Base-by-base conservation (phyloP, 2,888 invertebrate species). In the Melieria crassipennis region DNA sequence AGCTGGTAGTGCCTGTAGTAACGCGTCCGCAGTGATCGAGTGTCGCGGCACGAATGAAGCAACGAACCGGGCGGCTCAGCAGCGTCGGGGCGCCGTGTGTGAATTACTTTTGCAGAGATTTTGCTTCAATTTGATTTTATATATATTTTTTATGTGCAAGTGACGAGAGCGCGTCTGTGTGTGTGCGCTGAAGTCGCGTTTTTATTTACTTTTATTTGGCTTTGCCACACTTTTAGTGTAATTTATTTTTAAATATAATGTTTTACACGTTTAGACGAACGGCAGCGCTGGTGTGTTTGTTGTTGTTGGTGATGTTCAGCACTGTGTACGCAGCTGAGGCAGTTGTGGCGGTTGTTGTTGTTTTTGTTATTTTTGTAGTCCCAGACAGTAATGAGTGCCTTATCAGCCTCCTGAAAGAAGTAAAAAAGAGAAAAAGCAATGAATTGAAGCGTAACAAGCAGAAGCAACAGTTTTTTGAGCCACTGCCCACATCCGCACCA, bases 1-100 rank as follows among this genome's bases (percentile, higher is more conserved):
- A 30, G 80, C 62, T 81, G 78, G 2, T 79, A 75, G 5, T 79
- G 78, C 30, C 82, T 80, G 10, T 78, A 62, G 71, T 75, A 56
- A 56, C 30, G 52, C 78, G 79, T 78, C 80, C 77, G 75, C 16
- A 78, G 73, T 72, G 72, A 74, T 76, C 69, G 74, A 75, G 75
- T 79, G 80, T 74, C 79, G 79, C 74, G 78, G 76, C 81, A 76
- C 81, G 30, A 30, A 30, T 30, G 30, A 30, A 30, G 30, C 30
- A 76, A 81, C 82, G 82, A 75, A 65, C 45, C 70, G 63, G 43
- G 52, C 13, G 58, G 30, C 30, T 16, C 43, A 11, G 48, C 16
- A 9, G 50, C 16, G 48, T 60, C 16, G 58, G 42, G 42, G n/a
- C 43, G 13, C 58, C n/a, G 58, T 58, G 58, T 67, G 67, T 60